Evolutionary conservation across 2,113 vertebrate genomes (phyloP), one percentile per base, ranked within the genome.

Genomic region (Numida meleagris): DNA sequence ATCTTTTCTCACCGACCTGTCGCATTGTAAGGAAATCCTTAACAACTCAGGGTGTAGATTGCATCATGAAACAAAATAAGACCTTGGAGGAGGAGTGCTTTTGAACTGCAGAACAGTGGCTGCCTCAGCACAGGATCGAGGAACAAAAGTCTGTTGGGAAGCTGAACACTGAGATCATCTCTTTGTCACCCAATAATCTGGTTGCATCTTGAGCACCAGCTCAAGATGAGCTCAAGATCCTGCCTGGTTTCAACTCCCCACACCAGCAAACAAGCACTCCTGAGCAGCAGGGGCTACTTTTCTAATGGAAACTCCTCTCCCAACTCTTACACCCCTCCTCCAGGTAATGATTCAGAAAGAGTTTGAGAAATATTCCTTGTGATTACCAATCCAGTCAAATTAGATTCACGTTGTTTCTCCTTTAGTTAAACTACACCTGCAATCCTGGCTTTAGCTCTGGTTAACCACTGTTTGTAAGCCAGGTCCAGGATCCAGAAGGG

Each of bases 311-410:
- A 78, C 48, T 43, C 43, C 55, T 68, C 70, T 72, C 33, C 70
- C 89, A 85, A 57, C 46, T 82, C 74, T 78, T 63, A 83, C 29
- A 78, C 33, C 51, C 27, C 73, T 91, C 73, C 34, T 61, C 67
- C 74, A 42, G 1, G 2, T 29, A 81, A 72, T 4, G 18, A 65
- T 48, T 88, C 70, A 55, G 65, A 83, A 68, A 50, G 55, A 70
- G 31, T 68, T 62, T 86, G 88, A 93, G 75, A 93, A 81, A 75
- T 51, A 90, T 86, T 45, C 76, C 86, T 61, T 90, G 46, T 75
- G 91, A 93, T 90, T 83, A 93, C 34, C 88, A 90, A 75, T 72
- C 76, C 86, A 57, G 88, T 72, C 70, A 81, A 86, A 93, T 96
- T 31, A 94, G 65, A 81, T 78, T 88, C 86, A 83, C 76, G 24